Evolutionary conservation across 2,797 vertebrate species (phyloP).

Genomic region (Lutjanus argentimaculatus): DNA sequence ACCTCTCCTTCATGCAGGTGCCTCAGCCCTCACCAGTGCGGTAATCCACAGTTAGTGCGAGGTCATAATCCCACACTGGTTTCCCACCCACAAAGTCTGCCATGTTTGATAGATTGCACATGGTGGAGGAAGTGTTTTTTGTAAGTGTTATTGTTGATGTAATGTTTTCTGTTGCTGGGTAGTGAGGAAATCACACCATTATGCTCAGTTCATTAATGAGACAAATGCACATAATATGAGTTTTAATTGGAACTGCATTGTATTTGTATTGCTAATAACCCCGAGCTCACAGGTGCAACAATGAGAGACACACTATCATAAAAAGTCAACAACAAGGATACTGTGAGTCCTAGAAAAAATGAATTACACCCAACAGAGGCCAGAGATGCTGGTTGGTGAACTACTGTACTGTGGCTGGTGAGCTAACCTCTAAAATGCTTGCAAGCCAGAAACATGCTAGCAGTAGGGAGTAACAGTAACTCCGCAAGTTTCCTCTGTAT

Average conservation of each 20-base stretch:
- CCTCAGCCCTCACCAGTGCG: neutral
- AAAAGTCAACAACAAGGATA: conserved; percentile 7
- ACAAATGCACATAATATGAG: conserved; percentile 15
- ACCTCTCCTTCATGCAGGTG: conserved; percentile 5
- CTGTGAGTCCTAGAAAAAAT: neutral
- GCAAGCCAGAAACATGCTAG: neutral
- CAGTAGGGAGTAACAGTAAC: neutral
- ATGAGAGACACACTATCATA: neutral
- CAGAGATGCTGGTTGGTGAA: neutral
- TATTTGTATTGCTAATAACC: conserved; percentile 20
- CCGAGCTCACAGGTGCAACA: conserved; percentile 9
- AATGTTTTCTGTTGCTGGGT: conserved; percentile 32
- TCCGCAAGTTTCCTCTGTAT: neutral
- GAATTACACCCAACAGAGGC: too few relatives aligned
- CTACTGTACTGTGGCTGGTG: neutral
- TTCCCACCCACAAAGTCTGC: conserved; percentile 15
- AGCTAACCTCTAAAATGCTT: neutral
- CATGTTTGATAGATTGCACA: conserved; percentile 13
- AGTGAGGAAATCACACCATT: conserved; percentile 20
- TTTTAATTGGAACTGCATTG: conserved; percentile 24
- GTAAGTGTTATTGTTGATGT: conserved; percentile 31
- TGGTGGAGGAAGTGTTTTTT: neutral
- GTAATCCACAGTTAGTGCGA: neutral
- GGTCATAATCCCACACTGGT: conserved; percentile 20
- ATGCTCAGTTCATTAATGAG: conserved; percentile 24